Base-by-base conservation (phyloP, 2,797 vertebrate species). In the Enteromius argenteus region DNA sequence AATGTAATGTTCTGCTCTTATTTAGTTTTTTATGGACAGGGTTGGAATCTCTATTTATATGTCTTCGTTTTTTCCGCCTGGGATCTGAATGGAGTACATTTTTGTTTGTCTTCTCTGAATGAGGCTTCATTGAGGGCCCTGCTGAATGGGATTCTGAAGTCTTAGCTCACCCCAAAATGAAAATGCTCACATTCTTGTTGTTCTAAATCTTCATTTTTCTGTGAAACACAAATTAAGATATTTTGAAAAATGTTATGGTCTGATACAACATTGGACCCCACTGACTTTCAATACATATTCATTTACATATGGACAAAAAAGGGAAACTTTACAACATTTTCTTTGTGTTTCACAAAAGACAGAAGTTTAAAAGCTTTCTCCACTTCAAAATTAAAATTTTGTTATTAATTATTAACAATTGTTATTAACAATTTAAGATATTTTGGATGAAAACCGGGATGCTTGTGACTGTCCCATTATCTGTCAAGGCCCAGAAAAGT, bases 21-120 rank as follows among this genome's bases (percentile, higher is more conserved):
- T 91, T 92, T 92, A 90, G 91, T 93, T 89, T 85, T 90, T 89
- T 83, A 88, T 92, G 87, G 88, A 66, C 27, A 87, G 86, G 81
- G 86, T 88, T 87, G 87, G 79, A 89, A 90, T 91, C 80, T 88
- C 0, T 73, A 73, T 89, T 91, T 90, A 86, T 89, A 78, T 90
- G 89, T 87, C 78, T 88, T 80, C 5, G 8, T 42, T 58, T 46
- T 51, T 10, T 85, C 91, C 84, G 53, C 32, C 88, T 87, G 23
- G 72, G 51, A 78, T 86, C 49, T 71, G 74, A 86, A 53, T 80
- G 53, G 23, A 35, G n/a, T 9, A n/a, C 13, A 74, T 32, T 80
- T 78, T 51, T 73, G 60, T 67, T 58, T 56, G 37, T 58, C 66
- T 69, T 62, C 42, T 60, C n/a, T 64, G 75, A 80, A 49, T 44